These are phyloP conservation scores for Ammospiza caudacuta DNA, from an alignment of 2,113 vertebrate genomes.

Conservation along the genomic window DNA sequence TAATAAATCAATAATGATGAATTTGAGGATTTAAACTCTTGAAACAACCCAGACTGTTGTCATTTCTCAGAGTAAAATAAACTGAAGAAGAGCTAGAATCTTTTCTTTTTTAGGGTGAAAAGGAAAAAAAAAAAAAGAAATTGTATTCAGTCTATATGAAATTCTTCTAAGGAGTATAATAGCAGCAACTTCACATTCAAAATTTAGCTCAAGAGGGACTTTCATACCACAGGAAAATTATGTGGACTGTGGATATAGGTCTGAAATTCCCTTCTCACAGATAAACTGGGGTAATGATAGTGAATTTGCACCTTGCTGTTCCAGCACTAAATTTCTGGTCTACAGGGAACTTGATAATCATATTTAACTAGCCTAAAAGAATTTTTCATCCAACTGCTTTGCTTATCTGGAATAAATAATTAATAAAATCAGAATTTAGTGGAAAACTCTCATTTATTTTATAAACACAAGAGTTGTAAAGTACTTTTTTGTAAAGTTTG, in stretches of 20 bases:
- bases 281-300: not conserved
- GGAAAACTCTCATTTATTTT: not conserved
- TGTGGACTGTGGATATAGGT: not conserved
- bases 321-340: not conserved
- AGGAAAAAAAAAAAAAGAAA: rapidly evolving
- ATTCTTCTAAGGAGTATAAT: not conserved
- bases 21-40: not conserved
- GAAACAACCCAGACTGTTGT: not conserved
- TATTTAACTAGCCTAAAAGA: not conserved
- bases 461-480: not conserved
- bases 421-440: not conserved
- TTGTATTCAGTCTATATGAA: not conserved
- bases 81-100: rapidly evolving
- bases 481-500: slow-evolving; percentile 15
- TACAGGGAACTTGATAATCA: not conserved
- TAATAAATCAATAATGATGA: not conserved
- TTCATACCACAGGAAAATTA: not conserved
- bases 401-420: not conserved
- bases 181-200: not conserved
- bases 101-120: rapidly evolving
- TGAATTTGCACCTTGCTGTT: not conserved
- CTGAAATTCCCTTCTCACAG: not conserved
- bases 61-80: not conserved
- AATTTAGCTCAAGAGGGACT: not conserved
- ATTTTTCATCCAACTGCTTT: not conserved